Evolutionary conservation across 2,797 vertebrate genomes (phyloP).

Genomic region (Gobionotothen gibberifrons): DNA sequence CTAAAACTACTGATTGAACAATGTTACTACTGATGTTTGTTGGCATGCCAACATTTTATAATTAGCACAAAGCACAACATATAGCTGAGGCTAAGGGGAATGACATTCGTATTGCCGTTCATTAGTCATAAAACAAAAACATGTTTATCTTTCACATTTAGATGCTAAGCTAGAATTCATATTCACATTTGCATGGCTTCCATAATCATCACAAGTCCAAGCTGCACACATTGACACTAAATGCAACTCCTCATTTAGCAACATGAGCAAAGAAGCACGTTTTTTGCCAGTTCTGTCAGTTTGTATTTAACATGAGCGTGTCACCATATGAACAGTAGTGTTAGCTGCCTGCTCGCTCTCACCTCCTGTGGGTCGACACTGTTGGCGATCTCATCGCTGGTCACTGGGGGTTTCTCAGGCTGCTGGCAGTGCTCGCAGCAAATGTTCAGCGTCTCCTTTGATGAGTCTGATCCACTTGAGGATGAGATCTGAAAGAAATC

Average conservation of each 20-base stretch:
- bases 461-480: constrained; percentile 47
- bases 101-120: neutral
- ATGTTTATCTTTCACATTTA: neutral
- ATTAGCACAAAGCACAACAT: neutral
- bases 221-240: neutral
- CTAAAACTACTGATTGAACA: neutral
- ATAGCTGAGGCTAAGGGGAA: neutral
- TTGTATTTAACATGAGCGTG: constrained; percentile 12
- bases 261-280: constrained; percentile 14
- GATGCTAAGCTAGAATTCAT: neutral
- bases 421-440: constrained; percentile 52
- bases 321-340: constrained; percentile 22
- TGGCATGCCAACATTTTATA: too few species aligned
- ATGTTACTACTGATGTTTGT: too few species aligned
- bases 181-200: neutral
- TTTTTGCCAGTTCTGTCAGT: constrained; percentile 4
- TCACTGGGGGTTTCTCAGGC: constrained; percentile 52
- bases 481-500: constrained; percentile 34
- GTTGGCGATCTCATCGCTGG: constrained; percentile 46
- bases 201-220: neutral
- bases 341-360: constrained; percentile 26
- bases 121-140: too few species aligned
- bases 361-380: constrained; percentile 55
- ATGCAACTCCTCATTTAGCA: neutral
- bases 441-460: constrained; percentile 41